Percentiles rank a stretch among this genome's conserved stretches.
phyloP scores from a whole-genome alignment of 1,140 invertebrate genomes.

The Neodiprion fabricii region DNA sequence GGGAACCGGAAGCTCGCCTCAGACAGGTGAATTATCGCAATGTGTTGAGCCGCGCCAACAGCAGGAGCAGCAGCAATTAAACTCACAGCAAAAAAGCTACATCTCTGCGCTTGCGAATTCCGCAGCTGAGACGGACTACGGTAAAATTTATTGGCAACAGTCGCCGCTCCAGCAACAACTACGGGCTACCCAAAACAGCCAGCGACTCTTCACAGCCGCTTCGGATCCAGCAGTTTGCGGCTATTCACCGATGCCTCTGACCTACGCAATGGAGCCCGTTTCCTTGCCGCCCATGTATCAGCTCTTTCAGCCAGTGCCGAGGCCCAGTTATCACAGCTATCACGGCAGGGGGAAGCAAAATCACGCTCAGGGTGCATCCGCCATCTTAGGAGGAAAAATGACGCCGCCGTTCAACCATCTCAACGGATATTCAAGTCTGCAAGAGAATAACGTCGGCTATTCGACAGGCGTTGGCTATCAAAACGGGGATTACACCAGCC shows the following conservation, averaged over 20 bases:
- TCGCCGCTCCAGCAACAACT: slow-evolving; percentile 25
- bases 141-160: slow-evolving; percentile 38
- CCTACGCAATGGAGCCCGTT: slow-evolving; percentile 62
- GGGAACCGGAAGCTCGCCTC: not conserved
- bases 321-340: slow-evolving; percentile 41
- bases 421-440: slow-evolving; percentile 48
- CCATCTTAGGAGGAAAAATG: slow-evolving; percentile 33
- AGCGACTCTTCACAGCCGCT: slow-evolving; percentile 59
- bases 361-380: slow-evolving; percentile 27
- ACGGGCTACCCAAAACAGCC: slow-evolving; percentile 44
- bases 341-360: slow-evolving; percentile 36
- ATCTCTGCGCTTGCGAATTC: not conserved
- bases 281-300: slow-evolving; percentile 59
- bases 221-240: slow-evolving; percentile 61
- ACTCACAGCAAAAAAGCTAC: no score
- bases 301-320: slow-evolving; percentile 46
- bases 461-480: slow-evolving; percentile 48
- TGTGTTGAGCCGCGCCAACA: no score
- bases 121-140: slow-evolving; percentile 25
- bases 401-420: slow-evolving; percentile 25
- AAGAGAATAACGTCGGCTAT: slow-evolving; percentile 51
- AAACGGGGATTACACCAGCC: slow-evolving; percentile 60
- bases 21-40: not conserved
- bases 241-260: slow-evolving; percentile 60
- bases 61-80: no score